phyloP scores from a whole-genome alignment of 2,888 invertebrate species.

The Drosophila phalerata region DNA sequence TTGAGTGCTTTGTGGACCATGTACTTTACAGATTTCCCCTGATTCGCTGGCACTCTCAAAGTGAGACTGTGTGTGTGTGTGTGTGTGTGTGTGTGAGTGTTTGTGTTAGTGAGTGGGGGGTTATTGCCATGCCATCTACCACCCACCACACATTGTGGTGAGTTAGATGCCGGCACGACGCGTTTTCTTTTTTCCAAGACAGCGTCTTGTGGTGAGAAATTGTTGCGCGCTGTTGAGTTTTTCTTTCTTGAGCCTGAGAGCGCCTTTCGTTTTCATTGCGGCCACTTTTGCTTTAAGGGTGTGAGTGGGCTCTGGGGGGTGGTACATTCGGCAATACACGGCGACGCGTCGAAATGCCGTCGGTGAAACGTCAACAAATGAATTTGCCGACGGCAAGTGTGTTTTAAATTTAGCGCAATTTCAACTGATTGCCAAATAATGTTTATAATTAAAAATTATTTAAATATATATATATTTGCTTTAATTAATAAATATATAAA shows the following conservation, averaged over 20 bases:
- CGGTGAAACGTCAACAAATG: conserved; percentile 47
- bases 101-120: conserved; percentile 12
- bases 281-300: conserved; percentile 14
- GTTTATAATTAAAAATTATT: not conserved
- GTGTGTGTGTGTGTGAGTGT: conserved; percentile 13
- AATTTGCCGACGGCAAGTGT: conserved; percentile 64
- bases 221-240: conserved; percentile 72
- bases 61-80: conserved; percentile 6
- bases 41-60: conserved; percentile 71
- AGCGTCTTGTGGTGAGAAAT: conserved; percentile 79
- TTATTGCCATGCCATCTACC: conserved; percentile 26
- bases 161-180: conserved; percentile 66
- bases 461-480: too few species aligned
- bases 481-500: not conserved
- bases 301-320: not conserved
- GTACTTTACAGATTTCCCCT: conserved; percentile 71
- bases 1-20: conserved; percentile 51
- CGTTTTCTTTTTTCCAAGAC: conserved; percentile 59
- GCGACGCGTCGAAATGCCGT: conserved; percentile 44
- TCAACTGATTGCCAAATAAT: not conserved
- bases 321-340: conserved; percentile 2
- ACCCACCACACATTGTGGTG: conserved; percentile 64
- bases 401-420: not conserved
- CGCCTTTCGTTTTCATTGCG: conserved; percentile 76
- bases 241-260: conserved; percentile 35